Evolutionary conservation across 2,888 invertebrate species (phyloP).

Genomic region (Nomada fucata): DNA sequence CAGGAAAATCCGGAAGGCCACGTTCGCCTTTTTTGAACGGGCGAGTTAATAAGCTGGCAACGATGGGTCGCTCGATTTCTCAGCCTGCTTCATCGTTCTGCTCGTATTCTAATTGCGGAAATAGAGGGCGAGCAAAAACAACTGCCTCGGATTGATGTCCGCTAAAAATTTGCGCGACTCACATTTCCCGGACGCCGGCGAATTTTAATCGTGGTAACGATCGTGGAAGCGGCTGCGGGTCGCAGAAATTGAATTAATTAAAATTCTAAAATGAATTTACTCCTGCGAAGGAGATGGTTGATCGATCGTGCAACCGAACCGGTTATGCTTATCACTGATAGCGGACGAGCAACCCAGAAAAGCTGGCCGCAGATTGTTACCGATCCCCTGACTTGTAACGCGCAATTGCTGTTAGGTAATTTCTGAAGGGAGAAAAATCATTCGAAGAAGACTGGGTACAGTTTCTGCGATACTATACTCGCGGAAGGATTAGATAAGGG

Average conservation of each 20-base stretch:
- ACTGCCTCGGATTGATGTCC: neutral
- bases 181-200: constrained; percentile 36
- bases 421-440: no score
- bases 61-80: neutral
- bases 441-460: neutral
- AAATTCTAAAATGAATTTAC: constrained; percentile 41
- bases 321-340: constrained; percentile 45
- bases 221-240: constrained; percentile 6
- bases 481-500: no score
- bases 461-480: no score
- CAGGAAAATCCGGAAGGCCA: neutral
- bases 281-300: constrained; percentile 13
- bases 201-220: constrained; percentile 40
- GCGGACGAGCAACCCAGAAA: constrained; percentile 18
- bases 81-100: no score
- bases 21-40: neutral
- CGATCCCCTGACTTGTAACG: constrained; percentile 14
- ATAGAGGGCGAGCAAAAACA: neutral
- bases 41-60: neutral
- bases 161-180: constrained; percentile 23
- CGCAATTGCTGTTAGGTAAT: neutral
- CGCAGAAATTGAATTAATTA: constrained; percentile 44
- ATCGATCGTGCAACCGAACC: constrained; percentile 32
- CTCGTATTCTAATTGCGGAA: constrained; percentile 1
- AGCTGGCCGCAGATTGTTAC: neutral